Evolutionary conservation across 1,140 invertebrate species (phyloP).

Genomic region (Lethocerus indicus): DNA sequence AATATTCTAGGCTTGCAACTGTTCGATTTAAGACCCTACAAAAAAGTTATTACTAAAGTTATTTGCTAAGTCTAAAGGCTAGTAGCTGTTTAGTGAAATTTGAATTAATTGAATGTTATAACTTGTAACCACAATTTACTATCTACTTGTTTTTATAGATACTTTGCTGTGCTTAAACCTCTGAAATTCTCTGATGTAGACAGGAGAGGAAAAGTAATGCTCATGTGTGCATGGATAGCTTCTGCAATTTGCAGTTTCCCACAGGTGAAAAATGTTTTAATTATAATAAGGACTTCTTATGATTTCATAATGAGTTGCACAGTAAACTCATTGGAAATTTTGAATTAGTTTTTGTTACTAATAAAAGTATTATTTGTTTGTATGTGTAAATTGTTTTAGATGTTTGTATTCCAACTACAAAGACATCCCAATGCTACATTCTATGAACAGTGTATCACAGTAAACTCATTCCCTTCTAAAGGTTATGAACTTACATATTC

Average conservation of each 20-base stretch:
- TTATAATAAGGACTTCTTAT: background rate
- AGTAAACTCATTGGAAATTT: no score
- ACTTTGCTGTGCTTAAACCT: constrained; percentile 67
- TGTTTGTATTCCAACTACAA: constrained; percentile 63
- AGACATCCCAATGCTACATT: constrained; percentile 51
- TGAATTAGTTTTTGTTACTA: no score
- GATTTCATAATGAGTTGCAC: no score
- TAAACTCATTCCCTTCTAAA: constrained; percentile 42
- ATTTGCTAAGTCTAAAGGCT: no score
- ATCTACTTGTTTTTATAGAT: constrained; percentile 36
- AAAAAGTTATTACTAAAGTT: no score
- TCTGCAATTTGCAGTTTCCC: constrained; percentile 65
- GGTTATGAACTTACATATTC: constrained; percentile 55
- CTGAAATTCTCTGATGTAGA: constrained; percentile 49
- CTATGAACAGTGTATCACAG: constrained; percentile 70
- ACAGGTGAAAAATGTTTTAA: constrained; percentile 38
- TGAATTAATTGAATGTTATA: background rate
- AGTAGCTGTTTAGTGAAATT: background rate
- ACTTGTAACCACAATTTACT: background rate
- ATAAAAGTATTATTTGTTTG: no score
- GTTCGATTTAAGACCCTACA: no score
- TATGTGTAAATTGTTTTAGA: constrained; percentile 39
- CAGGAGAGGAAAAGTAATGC: constrained; percentile 49
- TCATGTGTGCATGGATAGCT: constrained; percentile 56
- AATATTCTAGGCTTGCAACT: no score